Conservation (phyloP, 2,797 vertebrate species). For the Clarias fuscus region DNA sequence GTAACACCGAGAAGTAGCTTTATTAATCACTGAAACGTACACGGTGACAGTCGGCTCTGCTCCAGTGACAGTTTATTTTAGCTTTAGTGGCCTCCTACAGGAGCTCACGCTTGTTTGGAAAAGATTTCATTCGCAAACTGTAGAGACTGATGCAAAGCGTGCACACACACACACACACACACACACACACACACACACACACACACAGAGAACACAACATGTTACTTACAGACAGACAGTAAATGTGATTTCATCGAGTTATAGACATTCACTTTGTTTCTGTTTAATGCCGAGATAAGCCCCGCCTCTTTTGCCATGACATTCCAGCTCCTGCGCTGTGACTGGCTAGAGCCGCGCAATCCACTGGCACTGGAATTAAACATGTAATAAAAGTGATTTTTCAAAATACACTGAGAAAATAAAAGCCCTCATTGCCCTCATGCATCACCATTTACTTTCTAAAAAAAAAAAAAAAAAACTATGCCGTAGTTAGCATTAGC, state of each 20-base stretch:
- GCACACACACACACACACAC: neutral
- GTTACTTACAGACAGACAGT: neutral
- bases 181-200: neutral
- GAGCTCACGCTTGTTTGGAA: neutral
- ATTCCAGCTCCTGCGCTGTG: neutral
- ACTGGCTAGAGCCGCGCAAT: neutral
- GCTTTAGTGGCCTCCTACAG: conserved; percentile 3
- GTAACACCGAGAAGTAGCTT: neutral
- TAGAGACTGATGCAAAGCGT: neutral
- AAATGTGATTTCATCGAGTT: neutral
- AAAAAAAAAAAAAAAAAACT: neutral
- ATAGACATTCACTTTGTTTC: neutral
- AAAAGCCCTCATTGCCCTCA: neutral
- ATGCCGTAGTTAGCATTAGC: neutral
- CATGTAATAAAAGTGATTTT: neutral
- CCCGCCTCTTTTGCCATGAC: neutral
- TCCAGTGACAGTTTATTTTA: neutral
- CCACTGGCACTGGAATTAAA: neutral
- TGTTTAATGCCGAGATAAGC: neutral
- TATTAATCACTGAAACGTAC: neutral
- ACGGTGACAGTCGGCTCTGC: neutral
- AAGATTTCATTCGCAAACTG: neutral
- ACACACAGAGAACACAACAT: neutral
- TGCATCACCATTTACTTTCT: neutral
- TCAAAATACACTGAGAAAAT: neutral